Evolutionary conservation across 2,113 vertebrate genomes (phyloP).

Genomic region (Cromileptes altivelis): DNA sequence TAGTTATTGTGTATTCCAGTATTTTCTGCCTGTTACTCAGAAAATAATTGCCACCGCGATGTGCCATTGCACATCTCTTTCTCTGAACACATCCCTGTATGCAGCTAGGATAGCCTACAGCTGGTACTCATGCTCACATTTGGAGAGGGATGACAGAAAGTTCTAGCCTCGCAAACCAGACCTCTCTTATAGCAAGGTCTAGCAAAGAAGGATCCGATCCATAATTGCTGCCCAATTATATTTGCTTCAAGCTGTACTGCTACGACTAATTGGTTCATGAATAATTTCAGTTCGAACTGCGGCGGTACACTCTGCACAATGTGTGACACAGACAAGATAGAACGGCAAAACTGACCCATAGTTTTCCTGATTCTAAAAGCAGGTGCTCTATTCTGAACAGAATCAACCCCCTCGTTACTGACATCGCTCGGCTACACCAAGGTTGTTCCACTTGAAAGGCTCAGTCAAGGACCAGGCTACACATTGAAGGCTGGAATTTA

Average conservation of each 20-base stretch:
- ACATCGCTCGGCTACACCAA: conserved; percentile 29
- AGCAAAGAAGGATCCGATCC: conserved; percentile 67
- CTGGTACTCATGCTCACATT: conserved; percentile 49
- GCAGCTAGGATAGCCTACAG: conserved; percentile 45
- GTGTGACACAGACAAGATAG: conserved; percentile 57
- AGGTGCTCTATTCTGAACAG: background rate
- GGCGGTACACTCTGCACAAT: conserved; percentile 42
- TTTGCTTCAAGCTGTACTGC: conserved; percentile 75
- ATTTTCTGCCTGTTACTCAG: conserved; percentile 42
- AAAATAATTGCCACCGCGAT: conserved; percentile 61
- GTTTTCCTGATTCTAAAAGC: conserved; percentile 42
- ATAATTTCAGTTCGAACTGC: conserved; percentile 70
- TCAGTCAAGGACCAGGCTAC: conserved; percentile 52
- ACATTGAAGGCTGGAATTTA: conserved; percentile 12
- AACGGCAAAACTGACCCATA: conserved; percentile 56
- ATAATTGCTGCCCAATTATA: conserved; percentile 83
- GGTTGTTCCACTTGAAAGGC: conserved; percentile 58
- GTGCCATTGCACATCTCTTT: background rate
- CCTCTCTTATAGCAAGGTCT: conserved; percentile 75
- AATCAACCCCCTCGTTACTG: conserved; percentile 44
- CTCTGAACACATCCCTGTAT: conserved; percentile 9
- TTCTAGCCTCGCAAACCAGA: conserved; percentile 55
- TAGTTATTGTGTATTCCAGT: conserved; percentile 15
- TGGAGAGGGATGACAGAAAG: conserved; percentile 63
- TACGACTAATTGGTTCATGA: conserved; percentile 80